phyloP scores from a whole-genome alignment of 23 tunicate species.

The Halocynthia roretzi region DNA sequence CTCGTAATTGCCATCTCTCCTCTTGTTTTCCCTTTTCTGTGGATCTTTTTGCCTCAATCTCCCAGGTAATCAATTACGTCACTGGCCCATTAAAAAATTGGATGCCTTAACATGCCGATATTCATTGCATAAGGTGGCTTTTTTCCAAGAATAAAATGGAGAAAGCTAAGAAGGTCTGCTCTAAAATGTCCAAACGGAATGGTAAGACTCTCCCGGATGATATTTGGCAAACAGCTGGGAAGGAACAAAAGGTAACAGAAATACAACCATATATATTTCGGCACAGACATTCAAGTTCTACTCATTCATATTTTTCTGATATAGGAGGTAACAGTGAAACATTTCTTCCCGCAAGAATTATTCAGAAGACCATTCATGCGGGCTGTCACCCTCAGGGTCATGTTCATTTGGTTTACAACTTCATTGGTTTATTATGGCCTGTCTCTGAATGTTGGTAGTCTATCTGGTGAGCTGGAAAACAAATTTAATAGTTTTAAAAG shows the following conservation, averaged over 20 bases:
- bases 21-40: constrained; percentile 42
- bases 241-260: constrained; percentile 18
- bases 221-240: constrained; percentile 56
- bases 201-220: constrained; percentile 55
- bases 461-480: constrained; percentile 38
- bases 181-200: constrained; percentile 48
- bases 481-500: no score
- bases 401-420: constrained; percentile 90
- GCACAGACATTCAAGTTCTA: no score
- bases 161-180: constrained; percentile 51
- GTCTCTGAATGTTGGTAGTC: constrained; percentile 66
- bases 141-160: constrained; percentile 49
- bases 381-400: constrained; percentile 53
- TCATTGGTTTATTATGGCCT: constrained; percentile 93
- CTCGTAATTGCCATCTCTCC: constrained; percentile 64
- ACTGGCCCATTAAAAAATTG: no score
- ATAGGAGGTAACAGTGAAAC: neutral
- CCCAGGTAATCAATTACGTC: constrained; percentile 49
- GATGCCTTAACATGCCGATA: no score
- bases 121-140: constrained; percentile 48
- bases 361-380: constrained; percentile 74
- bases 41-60: constrained; percentile 87
- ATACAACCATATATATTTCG: neutral
- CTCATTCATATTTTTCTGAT: no score
- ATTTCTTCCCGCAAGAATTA: constrained; percentile 11